Conservation (phyloP, 1,140 invertebrate species). For the Diabrotica virgifera region DNA sequence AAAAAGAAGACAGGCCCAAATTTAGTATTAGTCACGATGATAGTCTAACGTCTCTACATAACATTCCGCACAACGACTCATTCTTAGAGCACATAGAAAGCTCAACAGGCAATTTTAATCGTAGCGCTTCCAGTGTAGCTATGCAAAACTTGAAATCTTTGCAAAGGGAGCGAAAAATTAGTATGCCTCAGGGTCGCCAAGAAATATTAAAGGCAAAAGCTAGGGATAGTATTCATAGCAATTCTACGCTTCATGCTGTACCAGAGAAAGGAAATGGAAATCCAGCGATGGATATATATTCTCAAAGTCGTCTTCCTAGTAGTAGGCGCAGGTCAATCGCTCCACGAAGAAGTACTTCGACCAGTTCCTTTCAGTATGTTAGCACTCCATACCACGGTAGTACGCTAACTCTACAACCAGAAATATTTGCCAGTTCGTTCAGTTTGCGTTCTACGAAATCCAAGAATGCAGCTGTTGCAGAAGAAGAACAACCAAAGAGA, state of each 20-base stretch:
- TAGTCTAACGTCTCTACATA: slow-evolving; percentile 35
- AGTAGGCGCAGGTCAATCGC: slow-evolving; percentile 38
- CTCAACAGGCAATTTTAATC: slow-evolving; percentile 37
- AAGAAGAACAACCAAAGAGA: slow-evolving; percentile 47
- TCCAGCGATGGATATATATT: slow-evolving; percentile 35
- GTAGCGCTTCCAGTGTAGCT: slow-evolving; percentile 56
- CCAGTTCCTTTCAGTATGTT: slow-evolving; percentile 78
- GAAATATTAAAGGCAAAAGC: slow-evolving; percentile 38
- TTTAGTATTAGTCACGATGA: slow-evolving; percentile 46
- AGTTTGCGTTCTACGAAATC: slow-evolving; percentile 59
- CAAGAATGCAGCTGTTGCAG: slow-evolving; percentile 30
- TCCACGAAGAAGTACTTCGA: slow-evolving; percentile 67
- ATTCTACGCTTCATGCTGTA: slow-evolving; percentile 58
- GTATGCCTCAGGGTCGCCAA: slow-evolving; percentile 51
- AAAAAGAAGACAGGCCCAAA: slow-evolving; percentile 29
- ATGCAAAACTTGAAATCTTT: slow-evolving; percentile 52
- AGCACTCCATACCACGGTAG: slow-evolving; percentile 81
- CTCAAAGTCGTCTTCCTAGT: slow-evolving; percentile 37
- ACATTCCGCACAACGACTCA: slow-evolving; percentile 41
- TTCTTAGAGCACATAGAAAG: slow-evolving; percentile 39
- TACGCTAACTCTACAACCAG: slow-evolving; percentile 72
- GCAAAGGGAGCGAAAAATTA: slow-evolving; percentile 52
- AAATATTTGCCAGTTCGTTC: slow-evolving; percentile 72
- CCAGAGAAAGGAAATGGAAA: slow-evolving; percentile 51
- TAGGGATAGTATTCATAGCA: slow-evolving; percentile 43